Conservation (phyloP, 2,113 vertebrate species). For the Electrona antarctica region DNA sequence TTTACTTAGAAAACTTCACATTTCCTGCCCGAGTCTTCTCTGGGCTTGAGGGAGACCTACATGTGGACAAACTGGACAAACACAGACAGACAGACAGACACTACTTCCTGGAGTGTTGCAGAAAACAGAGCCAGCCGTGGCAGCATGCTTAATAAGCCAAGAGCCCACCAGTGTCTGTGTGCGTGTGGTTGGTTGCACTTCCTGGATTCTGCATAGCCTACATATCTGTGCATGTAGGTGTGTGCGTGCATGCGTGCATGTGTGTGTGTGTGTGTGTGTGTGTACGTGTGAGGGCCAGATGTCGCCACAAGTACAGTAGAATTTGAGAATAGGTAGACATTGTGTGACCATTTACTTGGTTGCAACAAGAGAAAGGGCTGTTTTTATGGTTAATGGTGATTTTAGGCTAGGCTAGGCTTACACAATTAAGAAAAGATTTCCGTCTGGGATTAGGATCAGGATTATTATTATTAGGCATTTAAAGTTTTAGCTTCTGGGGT, state of each 20-base stretch:
- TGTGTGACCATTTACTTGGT: too few relatives aligned
- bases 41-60: not conserved
- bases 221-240: conserved; percentile 3
- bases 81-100: not conserved
- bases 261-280: not conserved
- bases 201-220: conserved; percentile 1
- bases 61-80: conserved; percentile 21
- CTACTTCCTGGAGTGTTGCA: conserved; percentile 10
- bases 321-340: too few relatives aligned
- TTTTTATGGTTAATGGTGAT: too few relatives aligned
- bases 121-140: conserved; percentile 10
- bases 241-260: not conserved
- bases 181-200: not conserved
- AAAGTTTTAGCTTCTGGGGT: too few relatives aligned
- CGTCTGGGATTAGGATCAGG: too few relatives aligned
- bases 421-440: too few relatives aligned
- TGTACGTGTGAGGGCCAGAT: not conserved
- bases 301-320: too few relatives aligned
- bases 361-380: too few relatives aligned
- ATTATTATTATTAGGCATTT: too few relatives aligned
- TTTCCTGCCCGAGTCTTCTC: conserved; percentile 17
- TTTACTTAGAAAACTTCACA: conserved; percentile 32
- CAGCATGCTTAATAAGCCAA: not conserved
- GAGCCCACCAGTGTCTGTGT: conserved; percentile 18
- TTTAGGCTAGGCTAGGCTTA: too few relatives aligned